phyloP scores from a whole-genome alignment of 2,888 invertebrate genomes.

The Cantharis rufa region DNA sequence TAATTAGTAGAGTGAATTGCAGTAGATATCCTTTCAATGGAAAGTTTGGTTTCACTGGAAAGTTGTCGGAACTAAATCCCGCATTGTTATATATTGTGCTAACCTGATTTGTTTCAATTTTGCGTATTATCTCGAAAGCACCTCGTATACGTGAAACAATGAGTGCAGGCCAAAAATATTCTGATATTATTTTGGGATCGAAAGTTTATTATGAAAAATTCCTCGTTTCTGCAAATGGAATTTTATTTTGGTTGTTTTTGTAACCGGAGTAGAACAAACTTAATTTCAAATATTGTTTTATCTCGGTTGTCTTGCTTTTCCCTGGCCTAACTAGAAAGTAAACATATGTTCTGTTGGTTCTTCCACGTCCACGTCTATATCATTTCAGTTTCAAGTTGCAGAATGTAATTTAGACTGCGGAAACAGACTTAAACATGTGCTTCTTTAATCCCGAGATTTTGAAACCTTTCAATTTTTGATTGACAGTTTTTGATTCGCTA shows the following conservation, averaged over 20 bases:
- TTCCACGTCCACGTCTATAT: slow-evolving; percentile 23
- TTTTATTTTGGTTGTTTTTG: slow-evolving; percentile 18
- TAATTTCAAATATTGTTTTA: slow-evolving; percentile 25
- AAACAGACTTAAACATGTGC: slow-evolving; percentile 26
- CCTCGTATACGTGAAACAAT: not conserved
- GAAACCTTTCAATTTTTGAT: not conserved
- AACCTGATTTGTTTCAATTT: not conserved
- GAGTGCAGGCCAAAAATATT: not conserved
- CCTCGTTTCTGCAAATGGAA: not conserved
- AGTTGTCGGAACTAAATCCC: not conserved
- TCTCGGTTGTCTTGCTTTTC: slow-evolving; percentile 12
- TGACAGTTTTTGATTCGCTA: slow-evolving; percentile 13
- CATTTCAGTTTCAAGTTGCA: slow-evolving; percentile 28
- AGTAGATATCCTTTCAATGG: not conserved
- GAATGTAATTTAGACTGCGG: slow-evolving; percentile 28
- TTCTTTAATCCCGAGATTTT: slow-evolving; percentile 23
- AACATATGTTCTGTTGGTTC: slow-evolving; percentile 27
- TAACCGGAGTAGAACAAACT: slow-evolving; percentile 17
- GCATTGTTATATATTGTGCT: not conserved
- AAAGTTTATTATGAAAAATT: not conserved
- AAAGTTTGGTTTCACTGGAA: not conserved
- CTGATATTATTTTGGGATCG: not conserved
- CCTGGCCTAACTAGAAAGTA: slow-evolving; percentile 20
- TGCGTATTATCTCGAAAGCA: too few relatives aligned
- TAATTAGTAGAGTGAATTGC: not conserved